Conservation (phyloP, 64 coral and sea anemone genomes). For the Pocillopora verrucosa region DNA sequence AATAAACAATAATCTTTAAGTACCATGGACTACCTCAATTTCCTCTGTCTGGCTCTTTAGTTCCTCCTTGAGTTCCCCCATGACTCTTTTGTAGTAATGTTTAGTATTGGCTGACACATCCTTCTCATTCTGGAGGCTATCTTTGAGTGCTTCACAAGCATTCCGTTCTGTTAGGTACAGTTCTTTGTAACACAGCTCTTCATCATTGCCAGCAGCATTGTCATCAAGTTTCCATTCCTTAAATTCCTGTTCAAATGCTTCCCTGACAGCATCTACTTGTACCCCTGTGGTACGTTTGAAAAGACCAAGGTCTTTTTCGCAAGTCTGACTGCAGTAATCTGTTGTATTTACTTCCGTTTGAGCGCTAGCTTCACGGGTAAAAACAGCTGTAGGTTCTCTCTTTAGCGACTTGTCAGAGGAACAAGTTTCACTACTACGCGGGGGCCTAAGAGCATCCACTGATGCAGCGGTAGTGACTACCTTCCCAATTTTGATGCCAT, state of each 20-base stretch:
- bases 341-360: not conserved
- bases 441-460: not conserved
- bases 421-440: too few species aligned
- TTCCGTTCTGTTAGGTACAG: slow-evolving; percentile 30
- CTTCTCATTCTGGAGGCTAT: slow-evolving; percentile 58
- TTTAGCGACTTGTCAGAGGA: too few species aligned
- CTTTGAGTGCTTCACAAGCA: slow-evolving; percentile 19
- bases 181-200: slow-evolving; percentile 39
- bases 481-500: slow-evolving; percentile 29
- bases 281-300: not conserved
- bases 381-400: not conserved
- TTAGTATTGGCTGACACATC: slow-evolving; percentile 44
- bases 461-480: not conserved
- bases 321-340: slow-evolving; percentile 8
- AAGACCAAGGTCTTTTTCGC: not conserved
- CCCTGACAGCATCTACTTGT: slow-evolving; percentile 39
- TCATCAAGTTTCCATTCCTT: slow-evolving; percentile 64
- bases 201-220: not conserved
- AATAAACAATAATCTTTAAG: too few species aligned
- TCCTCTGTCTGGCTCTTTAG: slow-evolving; percentile 29
- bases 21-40: slow-evolving; percentile 43
- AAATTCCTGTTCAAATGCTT: slow-evolving; percentile 61
- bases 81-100: slow-evolving; percentile 50
- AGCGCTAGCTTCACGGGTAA: not conserved
- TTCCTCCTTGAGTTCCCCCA: slow-evolving; percentile 55